Percentiles rank a stretch among this genome's conserved stretches.
phyloP scores from a whole-genome alignment of 2,888 invertebrate genomes.

The Scelioninae gen. 2 region DNA sequence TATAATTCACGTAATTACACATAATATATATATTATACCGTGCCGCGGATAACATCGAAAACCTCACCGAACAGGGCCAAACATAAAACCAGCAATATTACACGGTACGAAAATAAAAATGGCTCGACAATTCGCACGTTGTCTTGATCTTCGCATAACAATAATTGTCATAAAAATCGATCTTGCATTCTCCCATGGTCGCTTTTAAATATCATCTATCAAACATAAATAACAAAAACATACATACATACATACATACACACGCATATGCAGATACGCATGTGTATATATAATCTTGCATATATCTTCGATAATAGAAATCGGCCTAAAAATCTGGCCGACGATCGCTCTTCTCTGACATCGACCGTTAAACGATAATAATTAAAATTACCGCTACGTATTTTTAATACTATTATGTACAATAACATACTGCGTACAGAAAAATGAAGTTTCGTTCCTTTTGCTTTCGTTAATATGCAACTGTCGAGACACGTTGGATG shows the following conservation, averaged over 20 bases:
- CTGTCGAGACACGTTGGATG: too few relatives aligned
- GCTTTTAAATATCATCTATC: slow-evolving; percentile 54
- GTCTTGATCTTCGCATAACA: slow-evolving; percentile 17
- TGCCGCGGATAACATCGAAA: too few relatives aligned
- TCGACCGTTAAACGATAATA: slow-evolving; percentile 65
- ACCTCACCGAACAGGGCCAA: neutral
- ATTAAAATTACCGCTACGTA: slow-evolving; percentile 66
- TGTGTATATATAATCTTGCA: slow-evolving; percentile 35
- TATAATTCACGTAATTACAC: neutral
- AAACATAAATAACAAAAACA: slow-evolving; percentile 56
- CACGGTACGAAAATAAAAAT: slow-evolving; percentile 36
- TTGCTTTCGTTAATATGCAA: slow-evolving; percentile 53
- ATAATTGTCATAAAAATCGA: slow-evolving; percentile 39
- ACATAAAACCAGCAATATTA: slow-evolving; percentile 19
- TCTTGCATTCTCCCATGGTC: slow-evolving; percentile 30
- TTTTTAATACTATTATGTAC: slow-evolving; percentile 73
- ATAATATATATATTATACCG: neutral
- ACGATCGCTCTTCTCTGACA: slow-evolving; percentile 29
- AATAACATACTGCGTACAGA: slow-evolving; percentile 71
- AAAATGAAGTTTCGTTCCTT: slow-evolving; percentile 64
- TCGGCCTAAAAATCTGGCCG: slow-evolving; percentile 3
- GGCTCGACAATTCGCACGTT: slow-evolving; percentile 6
- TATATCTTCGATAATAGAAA: slow-evolving; percentile 43
- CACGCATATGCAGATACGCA: too few relatives aligned
- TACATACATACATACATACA: slow-evolving; percentile 34